Conservation (phyloP, 2,888 invertebrate genomes). For the Galerucella pusilla region DNA sequence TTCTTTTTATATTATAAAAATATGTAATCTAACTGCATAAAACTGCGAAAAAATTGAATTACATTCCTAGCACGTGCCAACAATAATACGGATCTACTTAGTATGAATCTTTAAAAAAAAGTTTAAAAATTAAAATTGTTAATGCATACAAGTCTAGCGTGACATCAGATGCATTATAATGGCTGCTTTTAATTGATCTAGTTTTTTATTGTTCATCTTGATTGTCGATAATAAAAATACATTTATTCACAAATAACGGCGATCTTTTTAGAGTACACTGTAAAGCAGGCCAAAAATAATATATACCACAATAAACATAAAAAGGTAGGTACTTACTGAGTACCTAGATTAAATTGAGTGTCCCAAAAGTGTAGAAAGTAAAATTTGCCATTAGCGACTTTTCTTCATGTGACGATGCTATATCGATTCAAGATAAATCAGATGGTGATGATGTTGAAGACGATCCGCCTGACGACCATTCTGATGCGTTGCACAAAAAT, state of each 20-base stretch:
- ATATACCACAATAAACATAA: too few species aligned
- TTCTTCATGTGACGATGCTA: too few species aligned
- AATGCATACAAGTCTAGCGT: slow-evolving; percentile 1
- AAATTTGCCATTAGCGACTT: too few species aligned
- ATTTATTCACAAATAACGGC: neutral
- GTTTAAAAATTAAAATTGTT: neutral
- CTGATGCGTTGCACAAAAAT: too few species aligned
- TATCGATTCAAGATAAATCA: too few species aligned
- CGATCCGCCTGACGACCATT: too few species aligned
- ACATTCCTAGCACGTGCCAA: neutral
- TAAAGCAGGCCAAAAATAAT: neutral
- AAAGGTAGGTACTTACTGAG: too few species aligned
- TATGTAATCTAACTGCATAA: neutral
- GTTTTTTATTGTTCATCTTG: neutral
- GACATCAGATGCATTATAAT: neutral
- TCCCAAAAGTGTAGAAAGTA: too few species aligned
- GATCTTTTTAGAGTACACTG: neutral
- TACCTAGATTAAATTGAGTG: too few species aligned
- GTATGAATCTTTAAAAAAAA: neutral
- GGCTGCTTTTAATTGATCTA: neutral
- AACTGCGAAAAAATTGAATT: neutral
- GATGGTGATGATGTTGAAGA: too few species aligned
- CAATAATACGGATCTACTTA: neutral
- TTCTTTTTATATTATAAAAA: neutral
- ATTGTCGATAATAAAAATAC: neutral